These are phyloP conservation scores for Pangasius djambal DNA, from an alignment of 2,797 vertebrate species.

Conservation along the genomic window DNA sequence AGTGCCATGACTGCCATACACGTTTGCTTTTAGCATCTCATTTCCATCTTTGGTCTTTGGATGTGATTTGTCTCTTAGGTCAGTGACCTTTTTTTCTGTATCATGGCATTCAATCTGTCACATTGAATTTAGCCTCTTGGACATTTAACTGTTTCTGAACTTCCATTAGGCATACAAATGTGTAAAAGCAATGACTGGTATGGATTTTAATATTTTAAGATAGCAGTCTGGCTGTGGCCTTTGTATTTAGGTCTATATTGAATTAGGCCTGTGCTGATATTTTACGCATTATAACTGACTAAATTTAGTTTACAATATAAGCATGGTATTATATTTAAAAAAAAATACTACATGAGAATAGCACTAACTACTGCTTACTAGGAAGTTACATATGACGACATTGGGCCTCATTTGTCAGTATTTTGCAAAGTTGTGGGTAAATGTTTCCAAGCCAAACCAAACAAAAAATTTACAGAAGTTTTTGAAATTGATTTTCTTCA, in stretches of 20 bases:
- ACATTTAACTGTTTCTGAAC: constrained; percentile 26
- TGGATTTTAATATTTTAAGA: constrained; percentile 23
- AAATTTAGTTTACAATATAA: not conserved
- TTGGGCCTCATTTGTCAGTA: no score
- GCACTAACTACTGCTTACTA: no score
- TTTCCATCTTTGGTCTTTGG: not conserved
- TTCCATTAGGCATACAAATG: constrained; percentile 29
- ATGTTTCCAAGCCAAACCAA: no score
- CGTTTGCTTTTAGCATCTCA: constrained; percentile 14
- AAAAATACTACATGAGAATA: not conserved
- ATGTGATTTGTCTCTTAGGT: not conserved
- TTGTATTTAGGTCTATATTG: no score
- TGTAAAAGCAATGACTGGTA: not conserved
- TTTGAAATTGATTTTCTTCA: no score
- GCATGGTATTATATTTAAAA: not conserved
- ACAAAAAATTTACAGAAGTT: no score
- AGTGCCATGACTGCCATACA: not conserved
- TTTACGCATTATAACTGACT: not conserved
- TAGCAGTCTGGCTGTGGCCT: not conserved
- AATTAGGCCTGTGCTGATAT: not conserved
- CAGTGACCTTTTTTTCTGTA: constrained; percentile 1
- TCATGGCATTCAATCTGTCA: not conserved
- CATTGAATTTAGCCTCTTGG: constrained; percentile 25
- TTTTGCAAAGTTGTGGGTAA: no score
- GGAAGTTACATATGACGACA: no score